Evolutionary conservation across 2,888 invertebrate species (phyloP), one percentile per base, ranked within the genome.

Genomic region (Limnephilus lunatus): DNA sequence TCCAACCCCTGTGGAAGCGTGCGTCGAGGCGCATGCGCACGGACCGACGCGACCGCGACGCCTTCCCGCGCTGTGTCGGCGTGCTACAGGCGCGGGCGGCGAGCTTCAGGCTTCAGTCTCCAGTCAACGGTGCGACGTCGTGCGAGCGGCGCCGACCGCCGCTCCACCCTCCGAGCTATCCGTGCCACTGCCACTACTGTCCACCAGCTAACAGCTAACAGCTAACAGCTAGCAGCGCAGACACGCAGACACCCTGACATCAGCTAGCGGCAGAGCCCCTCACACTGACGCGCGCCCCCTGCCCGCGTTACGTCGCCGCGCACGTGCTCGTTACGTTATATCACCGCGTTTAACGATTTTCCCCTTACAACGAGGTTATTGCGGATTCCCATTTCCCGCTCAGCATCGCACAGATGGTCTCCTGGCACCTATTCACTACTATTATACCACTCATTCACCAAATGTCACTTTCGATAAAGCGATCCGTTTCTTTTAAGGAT

Each of bases 21-120:
- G 90, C 87, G 94, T 94, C 94, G 94, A 94, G 83, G 85, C 94
- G 94, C 93, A 94, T 93, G 87, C 93, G 90, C 90, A 81, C 91
- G 90, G n/a, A 68, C 68, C 7, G 68, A 68, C 92, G 92, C 7
- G 68, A 68, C 92, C 92, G 92, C 7, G 68, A 68, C 92, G 92
- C 89, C 92, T 90, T 94, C 94, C 90, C 89, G 81, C 90, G 90
- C 86, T 35, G 31, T 39, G 39, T 81, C 94, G 94, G 94, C 94
- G 94, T 94, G 80, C 94, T 94, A 92, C 94, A 92, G 1, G 44
- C 39, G 9, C 39, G 82, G 93, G 87, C 86, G 89, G 90, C 92
- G 85, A 12, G 44, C 44, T 11, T 11, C 44, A 5, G 87, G 89
- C 80, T 93, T 93, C 87, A 81, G 87, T 87, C 68, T 15, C 68